These are phyloP conservation scores for Chironomus riparius DNA, from an alignment of 2,888 invertebrate genomes.

Conservation along the genomic window DNA sequence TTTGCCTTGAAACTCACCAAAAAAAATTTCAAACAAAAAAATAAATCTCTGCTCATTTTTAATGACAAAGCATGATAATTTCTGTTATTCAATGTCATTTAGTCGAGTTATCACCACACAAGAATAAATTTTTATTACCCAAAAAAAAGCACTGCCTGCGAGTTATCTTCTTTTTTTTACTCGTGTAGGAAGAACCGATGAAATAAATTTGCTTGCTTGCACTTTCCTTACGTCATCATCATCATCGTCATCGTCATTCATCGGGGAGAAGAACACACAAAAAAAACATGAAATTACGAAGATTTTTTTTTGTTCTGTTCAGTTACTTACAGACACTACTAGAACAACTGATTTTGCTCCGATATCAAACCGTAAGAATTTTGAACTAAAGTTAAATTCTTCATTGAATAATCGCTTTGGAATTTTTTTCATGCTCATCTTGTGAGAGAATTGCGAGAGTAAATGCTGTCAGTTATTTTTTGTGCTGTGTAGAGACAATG, in stretches of 20 bases:
- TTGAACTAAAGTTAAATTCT: constrained; percentile 5
- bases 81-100: not conserved
- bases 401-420: not conserved
- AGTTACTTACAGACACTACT: not conserved
- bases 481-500: not conserved
- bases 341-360: not conserved
- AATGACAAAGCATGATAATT: not conserved
- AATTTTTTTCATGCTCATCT: too few species aligned
- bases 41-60: not conserved
- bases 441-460: too few species aligned
- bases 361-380: constrained; percentile 15
- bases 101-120: not conserved
- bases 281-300: not conserved
- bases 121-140: too few species aligned
- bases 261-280: not conserved
- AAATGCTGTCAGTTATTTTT: not conserved
- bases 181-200: not conserved
- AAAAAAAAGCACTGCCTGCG: not conserved
- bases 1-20: not conserved
- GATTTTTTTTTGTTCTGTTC: not conserved
- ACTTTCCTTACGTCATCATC: not conserved
- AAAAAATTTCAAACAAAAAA: not conserved
- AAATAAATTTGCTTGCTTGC: not conserved
- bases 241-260: not conserved
- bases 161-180: not conserved